These are phyloP conservation scores for Dendrocincla tyrannina DNA, from an alignment of 2,797 vertebrate species.

Conservation along the genomic window DNA sequence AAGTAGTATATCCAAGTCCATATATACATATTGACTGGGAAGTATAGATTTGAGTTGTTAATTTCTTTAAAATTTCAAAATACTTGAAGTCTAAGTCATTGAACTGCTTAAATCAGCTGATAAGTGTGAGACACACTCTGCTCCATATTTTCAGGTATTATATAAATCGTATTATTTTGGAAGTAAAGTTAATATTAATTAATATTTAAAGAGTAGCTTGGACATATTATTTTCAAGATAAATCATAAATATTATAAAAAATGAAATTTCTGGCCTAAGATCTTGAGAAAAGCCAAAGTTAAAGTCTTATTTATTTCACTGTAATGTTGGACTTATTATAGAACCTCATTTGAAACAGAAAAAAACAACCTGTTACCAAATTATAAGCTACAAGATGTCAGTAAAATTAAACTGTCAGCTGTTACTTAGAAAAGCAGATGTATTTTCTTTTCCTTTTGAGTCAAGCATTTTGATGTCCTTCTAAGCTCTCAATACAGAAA, in stretches of 20 bases:
- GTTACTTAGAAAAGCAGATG: neutral
- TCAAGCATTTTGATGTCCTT: neutral
- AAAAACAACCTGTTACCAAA: neutral
- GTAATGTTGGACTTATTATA: neutral
- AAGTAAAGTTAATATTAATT: neutral
- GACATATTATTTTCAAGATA: neutral
- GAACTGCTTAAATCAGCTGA: neutral
- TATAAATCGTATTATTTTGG: neutral
- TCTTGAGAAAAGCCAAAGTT: neutral
- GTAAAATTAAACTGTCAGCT: neutral
- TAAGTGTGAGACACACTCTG: neutral
- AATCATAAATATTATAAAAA: neutral
- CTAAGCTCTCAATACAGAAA: neutral
- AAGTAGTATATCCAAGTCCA: neutral
- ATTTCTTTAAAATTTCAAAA: neutral
- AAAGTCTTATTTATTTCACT: neutral
- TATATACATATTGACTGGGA: neutral
- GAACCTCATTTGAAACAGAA: neutral
- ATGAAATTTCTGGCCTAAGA: neutral
- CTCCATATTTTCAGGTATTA: neutral
- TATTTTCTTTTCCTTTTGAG: neutral
- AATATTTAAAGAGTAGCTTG: neutral
- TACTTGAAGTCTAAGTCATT: neutral
- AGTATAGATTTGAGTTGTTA: accelerated
- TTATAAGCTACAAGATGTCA: neutral